These are phyloP conservation scores for Rhegmatorhina hoffmannsi DNA, from an alignment of 2,113 vertebrate species.

Conservation along the genomic window DNA sequence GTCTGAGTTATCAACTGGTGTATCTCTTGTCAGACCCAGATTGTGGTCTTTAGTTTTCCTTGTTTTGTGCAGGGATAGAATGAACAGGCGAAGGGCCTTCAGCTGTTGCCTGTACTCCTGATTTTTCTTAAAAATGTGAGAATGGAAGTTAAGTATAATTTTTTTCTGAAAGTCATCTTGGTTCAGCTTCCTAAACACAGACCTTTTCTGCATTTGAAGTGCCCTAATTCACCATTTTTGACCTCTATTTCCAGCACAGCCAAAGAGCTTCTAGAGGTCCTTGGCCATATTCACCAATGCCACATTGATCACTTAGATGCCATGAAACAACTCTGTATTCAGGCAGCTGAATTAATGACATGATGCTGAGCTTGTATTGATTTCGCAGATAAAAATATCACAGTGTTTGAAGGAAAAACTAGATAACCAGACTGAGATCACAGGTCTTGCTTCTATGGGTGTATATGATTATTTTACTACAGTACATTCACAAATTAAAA, in stretches of 20 bases:
- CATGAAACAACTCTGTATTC: not conserved
- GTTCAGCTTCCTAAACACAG: not conserved
- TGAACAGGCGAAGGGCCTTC: not conserved
- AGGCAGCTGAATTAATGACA: not conserved
- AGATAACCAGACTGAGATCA: not conserved
- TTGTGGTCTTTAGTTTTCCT: not conserved
- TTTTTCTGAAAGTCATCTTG: not conserved
- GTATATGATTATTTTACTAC: not conserved
- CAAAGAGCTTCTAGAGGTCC: not conserved
- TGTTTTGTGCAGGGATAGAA: not conserved
- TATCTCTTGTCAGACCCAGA: not conserved
- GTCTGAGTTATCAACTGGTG: not conserved
- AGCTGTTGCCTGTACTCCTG: not conserved
- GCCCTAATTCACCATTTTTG: not conserved
- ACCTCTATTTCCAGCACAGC: not conserved
- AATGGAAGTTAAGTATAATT: not conserved
- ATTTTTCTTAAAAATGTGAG: not conserved
- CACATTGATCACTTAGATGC: not conserved
- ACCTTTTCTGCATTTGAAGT: not conserved
- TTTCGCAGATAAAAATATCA: not conserved
- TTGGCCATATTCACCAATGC: not conserved
- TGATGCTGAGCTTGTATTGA: not conserved
- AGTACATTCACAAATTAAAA: not conserved
- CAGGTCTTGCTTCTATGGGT: not conserved
- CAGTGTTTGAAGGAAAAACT: not conserved